A percentile compares a stretch with the other conserved stretches of the same genome.
These are phyloP conservation scores for Steromphala cineraria DNA, from an alignment of 2,888 invertebrate genomes.

Conservation along the genomic window DNA sequence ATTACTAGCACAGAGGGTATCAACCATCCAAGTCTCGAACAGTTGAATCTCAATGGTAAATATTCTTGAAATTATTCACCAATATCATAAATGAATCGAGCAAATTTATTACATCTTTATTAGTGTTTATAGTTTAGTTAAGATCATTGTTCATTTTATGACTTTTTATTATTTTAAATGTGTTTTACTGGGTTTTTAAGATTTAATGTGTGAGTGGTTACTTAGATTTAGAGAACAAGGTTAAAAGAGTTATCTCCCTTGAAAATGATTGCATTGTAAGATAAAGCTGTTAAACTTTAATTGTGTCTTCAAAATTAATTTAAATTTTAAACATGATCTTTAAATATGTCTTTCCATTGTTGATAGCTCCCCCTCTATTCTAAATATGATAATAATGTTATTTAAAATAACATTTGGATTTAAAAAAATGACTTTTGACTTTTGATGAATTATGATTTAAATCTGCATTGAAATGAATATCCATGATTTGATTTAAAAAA, in stretches of 20 bases:
- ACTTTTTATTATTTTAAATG: background rate
- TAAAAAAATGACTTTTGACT: no score
- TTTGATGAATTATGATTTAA: no score
- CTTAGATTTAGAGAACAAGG: background rate
- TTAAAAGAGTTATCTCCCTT: background rate
- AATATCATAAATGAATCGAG: background rate
- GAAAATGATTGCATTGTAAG: background rate
- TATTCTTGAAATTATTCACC: conserved; percentile 4
- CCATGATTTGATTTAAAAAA: no score
- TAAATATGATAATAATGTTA: no score
- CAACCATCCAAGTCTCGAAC: conserved; percentile 73
- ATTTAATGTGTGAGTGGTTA: no score
- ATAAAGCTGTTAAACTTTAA: no score
- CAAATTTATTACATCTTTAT: background rate
- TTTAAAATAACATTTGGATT: no score
- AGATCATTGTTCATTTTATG: background rate
- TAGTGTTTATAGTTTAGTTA: background rate
- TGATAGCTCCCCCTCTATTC: no score
- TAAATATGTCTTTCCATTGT: no score
- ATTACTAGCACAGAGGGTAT: conserved; percentile 71
- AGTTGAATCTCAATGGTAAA: conserved; percentile 73
- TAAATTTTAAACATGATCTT: no score
- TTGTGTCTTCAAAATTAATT: no score
- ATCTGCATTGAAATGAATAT: no score
- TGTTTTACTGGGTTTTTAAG: background rate